Percentiles rank a stretch among this genome's conserved stretches.
Conservation (phyloP, 2,113 vertebrate species). For the Python bivittatus region DNA sequence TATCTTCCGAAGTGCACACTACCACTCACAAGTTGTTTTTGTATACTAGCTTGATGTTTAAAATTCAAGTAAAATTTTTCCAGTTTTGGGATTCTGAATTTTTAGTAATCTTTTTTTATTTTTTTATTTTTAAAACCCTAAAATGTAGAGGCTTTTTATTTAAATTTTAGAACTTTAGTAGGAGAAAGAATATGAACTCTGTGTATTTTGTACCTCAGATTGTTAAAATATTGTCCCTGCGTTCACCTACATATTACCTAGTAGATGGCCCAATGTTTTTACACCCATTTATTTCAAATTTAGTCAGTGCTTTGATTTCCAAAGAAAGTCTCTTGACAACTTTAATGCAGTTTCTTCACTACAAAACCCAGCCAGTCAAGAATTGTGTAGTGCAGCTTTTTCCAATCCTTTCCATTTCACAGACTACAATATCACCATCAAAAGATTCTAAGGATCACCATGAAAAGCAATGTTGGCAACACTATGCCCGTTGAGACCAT, state of each 20-base stretch:
- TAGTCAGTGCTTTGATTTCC: not conserved
- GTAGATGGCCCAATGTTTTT: not conserved
- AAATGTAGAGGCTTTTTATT: not conserved
- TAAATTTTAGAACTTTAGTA: not conserved
- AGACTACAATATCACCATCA: not conserved
- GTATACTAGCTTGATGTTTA: not conserved
- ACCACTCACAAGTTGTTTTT: not conserved
- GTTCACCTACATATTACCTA: not conserved
- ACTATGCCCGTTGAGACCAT: too few relatives aligned
- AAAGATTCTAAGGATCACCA: not conserved
- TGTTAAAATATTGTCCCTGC: not conserved
- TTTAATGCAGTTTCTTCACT: not conserved
- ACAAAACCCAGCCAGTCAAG: not conserved
- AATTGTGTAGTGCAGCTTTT: not conserved
- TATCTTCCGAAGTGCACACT: not conserved
- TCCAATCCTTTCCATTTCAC: not conserved
- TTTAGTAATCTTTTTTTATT: not conserved
- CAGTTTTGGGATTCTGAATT: not conserved
- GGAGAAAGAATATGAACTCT: not conserved
- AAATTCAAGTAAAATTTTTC: rapidly evolving
- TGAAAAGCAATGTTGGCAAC: not conserved
- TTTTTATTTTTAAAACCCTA: not conserved
- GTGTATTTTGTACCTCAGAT: not conserved
- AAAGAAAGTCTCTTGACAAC: not conserved
- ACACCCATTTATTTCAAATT: not conserved